Base-by-base conservation (phyloP, 53 echinoderm and acorn worm species). In the Crossaster papposus region DNA sequence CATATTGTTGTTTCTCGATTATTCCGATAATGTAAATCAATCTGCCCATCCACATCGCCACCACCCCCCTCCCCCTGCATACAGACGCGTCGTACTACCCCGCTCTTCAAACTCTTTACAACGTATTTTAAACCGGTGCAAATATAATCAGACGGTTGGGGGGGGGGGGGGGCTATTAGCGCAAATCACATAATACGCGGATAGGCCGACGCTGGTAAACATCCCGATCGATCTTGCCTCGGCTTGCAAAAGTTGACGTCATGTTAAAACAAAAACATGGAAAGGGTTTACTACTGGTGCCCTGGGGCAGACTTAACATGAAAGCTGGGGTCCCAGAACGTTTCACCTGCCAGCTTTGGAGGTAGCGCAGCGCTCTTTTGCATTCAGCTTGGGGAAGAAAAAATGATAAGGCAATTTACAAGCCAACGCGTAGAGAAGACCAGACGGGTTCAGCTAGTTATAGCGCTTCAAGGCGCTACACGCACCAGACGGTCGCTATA, bases 301-400 rank as follows among this genome's bases (percentile, higher is more conserved):
- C 68, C 44, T n/a, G 20, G 28, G 68, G 68, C 68, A 6, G n/a
- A 28, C 68, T 36, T 4, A 35, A 73, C 74, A 73, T 73, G 35
- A 73, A 17, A 34, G 22, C 74, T 73, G 35, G 44, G 44, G 44
- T 44, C 82, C 30, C 68, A 22, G 82, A 38, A 24, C 68, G 37
- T 51, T 82, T 82, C 82, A 82, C 82, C 82, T 82, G 82, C 82
- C 38, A 13, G 29, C 70, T 33, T 20, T 73, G 74, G 35, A 17
- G 74, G 33, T 36, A 35, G 35, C 10, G 74, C 36, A 14, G 74
- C n/a, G n/a, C n/a, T n/a, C n/a, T n/a, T n/a, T 17, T 5, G 33
- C 35, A 32, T 17, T 33, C n/a, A 14, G 34, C 22, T 33, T 3
- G 17, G 28, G 35, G 74, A 28, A 14, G 74, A 28, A 14, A 28